Conservation (phyloP, 1,140 invertebrate genomes). For the Brachionus sp. region DNA sequence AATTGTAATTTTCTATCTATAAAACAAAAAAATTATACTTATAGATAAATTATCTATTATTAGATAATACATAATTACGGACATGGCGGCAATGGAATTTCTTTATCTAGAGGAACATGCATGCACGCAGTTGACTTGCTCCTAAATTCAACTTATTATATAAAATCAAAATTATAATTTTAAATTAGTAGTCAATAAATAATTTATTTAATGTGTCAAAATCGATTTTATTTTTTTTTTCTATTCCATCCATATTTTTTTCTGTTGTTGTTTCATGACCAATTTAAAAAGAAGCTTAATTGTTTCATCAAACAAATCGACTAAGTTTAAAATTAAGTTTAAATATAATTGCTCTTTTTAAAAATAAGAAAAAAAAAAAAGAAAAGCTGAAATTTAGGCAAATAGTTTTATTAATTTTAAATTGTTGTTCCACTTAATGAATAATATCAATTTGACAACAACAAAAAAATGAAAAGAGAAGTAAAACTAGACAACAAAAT, state of each 20-base stretch:
- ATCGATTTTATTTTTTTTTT: background rate
- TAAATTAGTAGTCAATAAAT: background rate
- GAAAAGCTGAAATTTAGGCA: no score
- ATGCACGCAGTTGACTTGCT: constrained; percentile 70
- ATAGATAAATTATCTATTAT: background rate
- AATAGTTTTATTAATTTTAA: no score
- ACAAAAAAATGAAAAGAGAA: no score
- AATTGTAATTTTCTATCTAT: constrained; percentile 38
- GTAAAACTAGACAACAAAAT: no score
- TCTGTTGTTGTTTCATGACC: background rate
- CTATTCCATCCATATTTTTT: background rate
- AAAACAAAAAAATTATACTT: background rate
- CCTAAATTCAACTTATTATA: constrained; percentile 27
- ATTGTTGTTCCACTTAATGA: no score
- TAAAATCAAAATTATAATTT: constrained; percentile 43
- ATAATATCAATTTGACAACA: no score
- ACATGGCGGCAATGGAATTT: constrained; percentile 83
- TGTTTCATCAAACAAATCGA: background rate
- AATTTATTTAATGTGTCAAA: background rate
- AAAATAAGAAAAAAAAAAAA: no score
- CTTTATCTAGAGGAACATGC: constrained; percentile 77
- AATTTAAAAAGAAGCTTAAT: background rate
- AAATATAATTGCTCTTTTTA: background rate
- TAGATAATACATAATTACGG: constrained; percentile 80
- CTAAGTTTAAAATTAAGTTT: background rate